phyloP scores from a whole-genome alignment of 2,113 vertebrate genomes.

The Xyliphius kryptos region DNA sequence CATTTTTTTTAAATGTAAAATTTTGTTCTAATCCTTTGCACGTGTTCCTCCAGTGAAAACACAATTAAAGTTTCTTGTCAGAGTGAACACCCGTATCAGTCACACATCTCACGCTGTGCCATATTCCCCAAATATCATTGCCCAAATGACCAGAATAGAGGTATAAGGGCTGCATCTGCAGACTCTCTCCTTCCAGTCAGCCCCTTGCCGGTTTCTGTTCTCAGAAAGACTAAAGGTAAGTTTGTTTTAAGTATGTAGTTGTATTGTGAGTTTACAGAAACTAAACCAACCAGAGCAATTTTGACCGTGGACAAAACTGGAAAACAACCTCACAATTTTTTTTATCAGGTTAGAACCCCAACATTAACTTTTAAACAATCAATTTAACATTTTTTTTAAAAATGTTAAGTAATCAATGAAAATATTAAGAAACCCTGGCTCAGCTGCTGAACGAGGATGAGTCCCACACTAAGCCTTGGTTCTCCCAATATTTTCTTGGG shows the following conservation, averaged over 20 bases:
- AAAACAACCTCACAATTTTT: no score
- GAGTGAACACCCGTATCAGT: constrained; percentile 67
- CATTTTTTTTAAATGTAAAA: no score
- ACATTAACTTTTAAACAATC: no score
- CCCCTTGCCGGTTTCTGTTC: constrained; percentile 48
- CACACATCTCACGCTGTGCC: constrained; percentile 64
- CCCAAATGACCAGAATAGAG: constrained; percentile 51
- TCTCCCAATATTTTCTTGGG: no score
- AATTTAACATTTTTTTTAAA: no score
- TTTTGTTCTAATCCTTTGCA: no score
- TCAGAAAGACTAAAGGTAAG: constrained; percentile 65
- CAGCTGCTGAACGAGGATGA: no score
- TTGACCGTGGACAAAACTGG: no score
- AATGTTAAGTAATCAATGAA: no score
- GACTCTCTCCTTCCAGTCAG: constrained; percentile 52
- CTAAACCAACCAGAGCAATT: background rate
- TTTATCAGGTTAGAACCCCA: no score
- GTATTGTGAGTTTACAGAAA: background rate
- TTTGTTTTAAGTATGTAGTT: background rate
- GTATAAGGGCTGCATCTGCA: constrained; percentile 40
- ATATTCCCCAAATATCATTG: constrained; percentile 63
- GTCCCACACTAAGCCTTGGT: no score
- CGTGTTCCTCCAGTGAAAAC: constrained; percentile 51
- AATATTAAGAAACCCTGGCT: no score
- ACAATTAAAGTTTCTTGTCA: constrained; percentile 50